These are phyloP conservation scores for Cephonodes hylas DNA, from an alignment of 2,888 invertebrate genomes.

Conservation along the genomic window DNA sequence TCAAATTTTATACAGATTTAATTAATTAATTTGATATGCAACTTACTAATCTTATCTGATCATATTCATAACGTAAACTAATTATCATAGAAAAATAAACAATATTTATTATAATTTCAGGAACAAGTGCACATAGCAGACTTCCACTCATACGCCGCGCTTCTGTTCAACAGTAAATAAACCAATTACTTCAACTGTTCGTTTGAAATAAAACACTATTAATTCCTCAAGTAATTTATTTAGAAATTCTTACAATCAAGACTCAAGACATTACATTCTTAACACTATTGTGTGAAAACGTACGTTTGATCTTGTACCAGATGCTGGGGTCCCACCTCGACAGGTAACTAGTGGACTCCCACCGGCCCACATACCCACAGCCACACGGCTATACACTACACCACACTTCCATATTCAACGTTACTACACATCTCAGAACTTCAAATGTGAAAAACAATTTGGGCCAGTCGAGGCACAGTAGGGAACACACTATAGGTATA, in stretches of 20 bases:
- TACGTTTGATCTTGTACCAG: slow-evolving; percentile 6
- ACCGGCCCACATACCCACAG: background rate
- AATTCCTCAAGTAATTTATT: slow-evolving; percentile 52
- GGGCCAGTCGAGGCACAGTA: background rate
- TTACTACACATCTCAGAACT: background rate
- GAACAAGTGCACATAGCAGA: slow-evolving; percentile 86
- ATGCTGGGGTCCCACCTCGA: background rate
- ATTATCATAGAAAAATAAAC: too few relatives aligned
- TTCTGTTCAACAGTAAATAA: slow-evolving; percentile 35
- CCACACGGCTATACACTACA: background rate
- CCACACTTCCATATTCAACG: background rate
- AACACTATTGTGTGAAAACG: slow-evolving; percentile 53
- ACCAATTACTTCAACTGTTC: background rate
- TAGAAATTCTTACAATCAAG: slow-evolving; percentile 58
- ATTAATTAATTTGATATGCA: too few relatives aligned
- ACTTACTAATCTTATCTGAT: too few relatives aligned
- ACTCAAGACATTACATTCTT: slow-evolving; percentile 57
- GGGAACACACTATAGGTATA: background rate
- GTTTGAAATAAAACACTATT: background rate
- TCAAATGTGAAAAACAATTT: background rate
- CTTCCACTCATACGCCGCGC: slow-evolving; percentile 81
- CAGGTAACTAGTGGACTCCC: background rate
- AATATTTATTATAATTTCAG: slow-evolving; percentile 64
- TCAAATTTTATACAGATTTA: too few relatives aligned
- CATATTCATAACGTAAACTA: too few relatives aligned